A percentile compares a stretch with the other conserved stretches of the same genome.
phyloP scores from a whole-genome alignment of 2,888 invertebrate species.

The Salpingus planirostris region DNA sequence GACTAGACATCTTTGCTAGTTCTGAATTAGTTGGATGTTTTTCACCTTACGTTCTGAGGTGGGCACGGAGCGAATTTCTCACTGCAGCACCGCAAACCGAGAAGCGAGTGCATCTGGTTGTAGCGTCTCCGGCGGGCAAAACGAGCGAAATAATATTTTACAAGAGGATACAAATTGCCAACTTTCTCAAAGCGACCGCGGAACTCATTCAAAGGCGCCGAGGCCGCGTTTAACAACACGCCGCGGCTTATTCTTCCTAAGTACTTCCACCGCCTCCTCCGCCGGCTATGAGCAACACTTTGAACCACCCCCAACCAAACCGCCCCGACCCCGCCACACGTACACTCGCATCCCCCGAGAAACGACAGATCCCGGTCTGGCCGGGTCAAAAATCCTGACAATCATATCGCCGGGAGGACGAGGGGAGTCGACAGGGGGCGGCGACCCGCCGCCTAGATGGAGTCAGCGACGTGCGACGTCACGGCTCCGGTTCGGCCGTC shows the following conservation, averaged over 20 bases:
- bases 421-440: too few species aligned
- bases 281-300: slow-evolving; percentile 28
- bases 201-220: slow-evolving; percentile 26
- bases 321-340: background rate
- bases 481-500: slow-evolving; percentile 36
- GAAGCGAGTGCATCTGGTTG: too few species aligned
- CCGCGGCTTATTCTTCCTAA: slow-evolving; percentile 24
- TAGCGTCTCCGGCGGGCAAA: too few species aligned
- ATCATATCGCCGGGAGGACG: too few species aligned
- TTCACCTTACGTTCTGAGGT: too few species aligned
- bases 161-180: slow-evolving; percentile 33
- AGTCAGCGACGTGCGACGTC: slow-evolving; percentile 47
- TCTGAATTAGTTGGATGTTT: too few species aligned
- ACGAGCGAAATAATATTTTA: slow-evolving; percentile 34
- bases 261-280: slow-evolving; percentile 18
- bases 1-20: too few species aligned
- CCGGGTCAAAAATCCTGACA: too few species aligned
- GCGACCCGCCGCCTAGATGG: too few species aligned
- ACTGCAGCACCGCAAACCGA: too few species aligned
- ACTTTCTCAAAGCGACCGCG: slow-evolving; percentile 30
- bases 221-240: slow-evolving; percentile 22
- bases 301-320: slow-evolving; percentile 24
- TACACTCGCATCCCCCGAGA: background rate
- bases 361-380: too few species aligned
- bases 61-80: too few species aligned